Evolutionary conservation across 1,140 invertebrate species (phyloP).

Genomic region (Popillia japonica): DNA sequence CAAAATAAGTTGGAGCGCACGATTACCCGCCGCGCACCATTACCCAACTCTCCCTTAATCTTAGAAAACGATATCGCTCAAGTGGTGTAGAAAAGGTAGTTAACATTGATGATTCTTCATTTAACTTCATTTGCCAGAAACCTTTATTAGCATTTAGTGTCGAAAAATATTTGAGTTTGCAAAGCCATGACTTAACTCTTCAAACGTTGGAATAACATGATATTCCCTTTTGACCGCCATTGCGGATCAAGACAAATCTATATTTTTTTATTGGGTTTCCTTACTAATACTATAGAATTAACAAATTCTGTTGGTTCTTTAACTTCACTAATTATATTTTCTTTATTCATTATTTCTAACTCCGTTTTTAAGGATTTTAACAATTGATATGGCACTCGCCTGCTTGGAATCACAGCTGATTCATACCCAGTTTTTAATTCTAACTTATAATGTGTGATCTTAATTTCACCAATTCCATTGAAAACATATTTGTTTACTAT

Average conservation of each 20-base stretch:
- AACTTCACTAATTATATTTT: slow-evolving; percentile 53
- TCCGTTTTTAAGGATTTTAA: slow-evolving; percentile 53
- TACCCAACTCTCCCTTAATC: slow-evolving; percentile 19
- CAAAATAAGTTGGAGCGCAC: background rate
- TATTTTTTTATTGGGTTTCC: slow-evolving; percentile 57
- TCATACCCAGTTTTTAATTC: slow-evolving; percentile 43
- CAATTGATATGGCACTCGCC: slow-evolving; percentile 57
- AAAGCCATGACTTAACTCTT: slow-evolving; percentile 58
- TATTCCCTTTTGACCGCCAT: slow-evolving; percentile 58
- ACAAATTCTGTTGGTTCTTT: slow-evolving; percentile 60
- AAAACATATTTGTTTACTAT: slow-evolving; percentile 20
- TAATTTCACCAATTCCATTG: slow-evolving; percentile 43
- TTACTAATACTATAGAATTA: slow-evolving; percentile 58
- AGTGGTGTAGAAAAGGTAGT: slow-evolving; percentile 48
- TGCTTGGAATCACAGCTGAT: slow-evolving; percentile 51
- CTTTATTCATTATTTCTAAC: slow-evolving; percentile 51
- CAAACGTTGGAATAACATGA: slow-evolving; percentile 59
- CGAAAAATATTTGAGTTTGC: slow-evolving; percentile 57
- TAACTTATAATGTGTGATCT: slow-evolving; percentile 35
- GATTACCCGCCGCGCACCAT: slow-evolving; percentile 18
- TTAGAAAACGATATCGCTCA: slow-evolving; percentile 54
- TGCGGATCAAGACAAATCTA: slow-evolving; percentile 63
- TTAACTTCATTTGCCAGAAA: slow-evolving; percentile 52
- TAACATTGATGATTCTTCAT: slow-evolving; percentile 46
- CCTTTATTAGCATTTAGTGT: slow-evolving; percentile 59